Conservation (phyloP, 2,888 invertebrate species). For the Euproctis similis region DNA sequence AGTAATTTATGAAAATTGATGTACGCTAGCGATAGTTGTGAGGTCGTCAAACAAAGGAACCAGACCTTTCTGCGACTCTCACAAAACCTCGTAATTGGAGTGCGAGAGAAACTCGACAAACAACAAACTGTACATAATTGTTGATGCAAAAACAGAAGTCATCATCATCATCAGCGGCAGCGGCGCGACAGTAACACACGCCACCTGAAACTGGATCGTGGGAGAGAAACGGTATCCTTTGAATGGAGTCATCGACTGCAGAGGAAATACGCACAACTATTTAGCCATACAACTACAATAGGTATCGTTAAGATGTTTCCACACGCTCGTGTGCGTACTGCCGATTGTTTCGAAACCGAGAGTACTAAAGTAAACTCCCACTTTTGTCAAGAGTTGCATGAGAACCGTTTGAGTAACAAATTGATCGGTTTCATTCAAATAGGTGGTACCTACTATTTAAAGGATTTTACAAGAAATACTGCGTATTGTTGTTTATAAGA, state of each 20-base stretch:
- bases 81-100: slow-evolving; percentile 67
- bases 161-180: slow-evolving; percentile 64
- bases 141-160: slow-evolving; percentile 67
- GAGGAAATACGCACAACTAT: slow-evolving; percentile 55
- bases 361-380: slow-evolving; percentile 38
- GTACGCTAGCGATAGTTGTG: slow-evolving; percentile 48
- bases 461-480: no score
- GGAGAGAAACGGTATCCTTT: slow-evolving; percentile 68
- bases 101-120: slow-evolving; percentile 63
- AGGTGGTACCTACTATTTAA: no score
- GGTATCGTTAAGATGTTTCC: slow-evolving; percentile 64
- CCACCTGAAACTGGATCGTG: slow-evolving; percentile 67
- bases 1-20: slow-evolving; percentile 39
- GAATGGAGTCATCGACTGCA: slow-evolving; percentile 48
- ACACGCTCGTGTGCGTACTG: slow-evolving; percentile 57
- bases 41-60: slow-evolving; percentile 55
- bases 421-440: no score
- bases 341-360: slow-evolving; percentile 69
- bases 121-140: slow-evolving; percentile 68
- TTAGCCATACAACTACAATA: slow-evolving; percentile 46
- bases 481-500: no score
- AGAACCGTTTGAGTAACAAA: slow-evolving; percentile 26
- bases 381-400: slow-evolving; percentile 10
- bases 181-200: slow-evolving; percentile 64
- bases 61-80: slow-evolving; percentile 54